Evolutionary conservation across 2,888 invertebrate genomes (phyloP), one percentile per base, ranked within the genome.

Genomic region (Alviniconcha strummeri): DNA sequence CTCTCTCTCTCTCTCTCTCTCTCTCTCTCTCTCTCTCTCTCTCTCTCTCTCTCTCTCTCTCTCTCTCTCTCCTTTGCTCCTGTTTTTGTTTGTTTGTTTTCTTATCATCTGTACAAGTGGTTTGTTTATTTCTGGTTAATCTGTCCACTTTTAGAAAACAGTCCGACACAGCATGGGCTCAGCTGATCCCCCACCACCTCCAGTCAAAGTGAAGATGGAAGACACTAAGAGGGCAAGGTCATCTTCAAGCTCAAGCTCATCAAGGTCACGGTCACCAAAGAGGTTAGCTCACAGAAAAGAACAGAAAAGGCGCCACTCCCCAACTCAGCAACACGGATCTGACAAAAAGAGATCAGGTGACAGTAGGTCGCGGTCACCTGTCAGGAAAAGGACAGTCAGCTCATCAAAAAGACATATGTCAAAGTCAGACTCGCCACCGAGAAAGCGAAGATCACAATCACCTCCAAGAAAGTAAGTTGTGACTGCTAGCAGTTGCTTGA

Each of bases 201-300:
- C 57, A 81, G 19, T 82, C 54, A 84, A 69, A 60, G 76, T 60
- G 52, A 81, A 79, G 55, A 77, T 84, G 76, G 77, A 57, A 80
- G 64, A 19, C 76, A 80, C 84, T 55, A 86, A 82, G 64, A 56
- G 77, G 72, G 85, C 84, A 81, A 86, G 86, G 82, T 85, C 86
- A 80, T 52, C 71, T 57, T 81, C 76, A 13, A 85, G 85, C 76
- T 86, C 85, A 82, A 87, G 86, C 79, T 88, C 87, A 83, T 87
- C 85, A 83, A 84, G 84, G 79, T 87, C 84, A 84, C 86, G 83
- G 82, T 88, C 87, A 80, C 84, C 83, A 77, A 71, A 79, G n/a
- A 80, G 19, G 36, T 19, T 69, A n/a, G 8, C 56, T 15, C 17
- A 78, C 71, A 83, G 77, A 64, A 72, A 79, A n/a, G 60, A 78